Evolutionary conservation across 2,888 invertebrate species (phyloP).

Genomic region (Tipula confusa): DNA sequence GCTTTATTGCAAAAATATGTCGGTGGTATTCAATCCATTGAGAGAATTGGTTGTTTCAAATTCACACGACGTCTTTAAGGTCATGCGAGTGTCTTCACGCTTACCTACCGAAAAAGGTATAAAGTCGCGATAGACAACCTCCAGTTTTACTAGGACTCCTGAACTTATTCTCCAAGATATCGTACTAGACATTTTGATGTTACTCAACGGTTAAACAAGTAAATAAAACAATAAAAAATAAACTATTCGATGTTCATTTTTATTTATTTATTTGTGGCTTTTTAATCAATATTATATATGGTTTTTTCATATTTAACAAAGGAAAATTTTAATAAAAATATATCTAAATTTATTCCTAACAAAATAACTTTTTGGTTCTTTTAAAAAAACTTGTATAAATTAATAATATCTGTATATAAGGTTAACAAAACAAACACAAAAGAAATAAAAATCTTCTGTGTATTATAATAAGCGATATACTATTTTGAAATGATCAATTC

Average conservation of each 20-base stretch:
- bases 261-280: not conserved
- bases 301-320: not conserved
- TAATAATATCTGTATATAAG: not conserved
- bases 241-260: constrained; percentile 3
- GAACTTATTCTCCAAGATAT: too few species aligned
- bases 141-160: too few species aligned
- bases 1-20: too few species aligned
- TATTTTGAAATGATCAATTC: not conserved
- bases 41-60: too few species aligned
- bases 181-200: too few species aligned
- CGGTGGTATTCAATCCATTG: too few species aligned
- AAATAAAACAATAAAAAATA: not conserved
- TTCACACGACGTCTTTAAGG: too few species aligned
- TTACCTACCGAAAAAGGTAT: too few species aligned
- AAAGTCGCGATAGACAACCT: too few species aligned
- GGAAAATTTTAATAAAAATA: not conserved
- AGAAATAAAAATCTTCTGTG: not conserved
- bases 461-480: not conserved
- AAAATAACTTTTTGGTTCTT: not conserved
- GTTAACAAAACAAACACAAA: not conserved
- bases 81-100: too few species aligned
- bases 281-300: not conserved
- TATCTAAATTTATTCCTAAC: not conserved
- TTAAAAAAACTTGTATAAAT: not conserved
- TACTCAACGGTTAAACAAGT: too few species aligned